Evolutionary conservation across 1,140 invertebrate genomes (phyloP).

Genomic region (Listronotus bonariensis): DNA sequence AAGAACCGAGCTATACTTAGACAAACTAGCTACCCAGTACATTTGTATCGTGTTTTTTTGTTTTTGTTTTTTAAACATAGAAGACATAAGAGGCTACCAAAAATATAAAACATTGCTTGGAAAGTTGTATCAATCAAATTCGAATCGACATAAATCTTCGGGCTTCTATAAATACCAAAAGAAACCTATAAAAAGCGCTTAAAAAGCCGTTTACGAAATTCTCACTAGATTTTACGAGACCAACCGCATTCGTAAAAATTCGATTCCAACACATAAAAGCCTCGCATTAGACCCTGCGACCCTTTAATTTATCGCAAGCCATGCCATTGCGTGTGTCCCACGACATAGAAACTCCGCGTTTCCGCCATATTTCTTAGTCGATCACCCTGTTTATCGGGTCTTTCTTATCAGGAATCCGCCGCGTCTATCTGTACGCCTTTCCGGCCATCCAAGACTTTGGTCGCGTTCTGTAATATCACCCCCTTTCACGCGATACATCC

Average conservation of each 20-base stretch:
- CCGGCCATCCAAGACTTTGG: constrained; percentile 33
- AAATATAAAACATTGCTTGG: too few relatives aligned
- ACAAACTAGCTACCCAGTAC: too few relatives aligned
- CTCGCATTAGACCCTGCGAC: constrained; percentile 1
- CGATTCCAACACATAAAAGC: constrained; percentile 6
- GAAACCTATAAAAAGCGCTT: constrained; percentile 15
- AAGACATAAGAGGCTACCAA: too few relatives aligned
- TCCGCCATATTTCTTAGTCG: constrained; percentile 39
- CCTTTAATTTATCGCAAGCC: constrained; percentile 29
- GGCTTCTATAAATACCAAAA: constrained; percentile 14
- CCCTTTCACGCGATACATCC: constrained; percentile 32
- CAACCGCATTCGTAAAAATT: constrained; percentile 25
- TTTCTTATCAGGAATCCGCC: constrained; percentile 35
- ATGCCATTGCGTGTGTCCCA: constrained; percentile 33
- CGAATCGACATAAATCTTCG: constrained; percentile 1
- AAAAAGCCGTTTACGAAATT: too few relatives aligned
- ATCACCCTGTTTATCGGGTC: constrained; percentile 32
- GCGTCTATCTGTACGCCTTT: constrained; percentile 36
- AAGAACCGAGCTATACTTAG: too few relatives aligned
- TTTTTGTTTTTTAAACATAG: background rate
- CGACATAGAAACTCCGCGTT: constrained; percentile 32
- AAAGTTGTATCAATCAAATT: constrained; percentile 9
- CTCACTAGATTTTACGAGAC: background rate
- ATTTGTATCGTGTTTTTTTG: background rate
- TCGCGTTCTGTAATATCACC: constrained; percentile 35